phyloP scores from a whole-genome alignment of 2,888 invertebrate species.

The Torymus texanus region DNA sequence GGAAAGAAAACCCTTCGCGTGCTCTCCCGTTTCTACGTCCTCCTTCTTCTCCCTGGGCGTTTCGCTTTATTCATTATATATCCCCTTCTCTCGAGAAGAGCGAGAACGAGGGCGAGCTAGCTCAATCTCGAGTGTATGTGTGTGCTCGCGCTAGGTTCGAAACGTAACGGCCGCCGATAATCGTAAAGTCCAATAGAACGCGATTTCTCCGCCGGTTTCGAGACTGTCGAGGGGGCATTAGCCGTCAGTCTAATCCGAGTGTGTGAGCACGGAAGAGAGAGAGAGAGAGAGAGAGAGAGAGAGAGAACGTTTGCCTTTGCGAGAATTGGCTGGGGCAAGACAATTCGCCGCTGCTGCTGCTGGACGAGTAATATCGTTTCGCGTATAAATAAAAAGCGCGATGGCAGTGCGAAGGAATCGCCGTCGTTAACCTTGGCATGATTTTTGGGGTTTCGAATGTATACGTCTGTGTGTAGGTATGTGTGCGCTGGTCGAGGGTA shows the following conservation, averaged over 20 bases:
- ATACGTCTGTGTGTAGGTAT: too few relatives aligned
- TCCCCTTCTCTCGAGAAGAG: not conserved
- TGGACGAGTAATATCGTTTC: too few relatives aligned
- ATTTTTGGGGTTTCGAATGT: too few relatives aligned
- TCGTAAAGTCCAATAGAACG: constrained; percentile 57
- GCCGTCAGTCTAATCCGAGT: constrained; percentile 40
- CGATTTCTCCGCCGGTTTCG: constrained; percentile 45
- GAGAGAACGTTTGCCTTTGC: too few relatives aligned
- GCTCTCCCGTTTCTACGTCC: constrained; percentile 1
- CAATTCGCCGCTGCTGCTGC: too few relatives aligned
- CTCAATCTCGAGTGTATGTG: not conserved
- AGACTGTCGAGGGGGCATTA: constrained; percentile 41
- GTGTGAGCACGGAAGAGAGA: too few relatives aligned
- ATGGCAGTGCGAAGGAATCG: too few relatives aligned
- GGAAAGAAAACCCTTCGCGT: constrained; percentile 14
- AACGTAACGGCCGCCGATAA: constrained; percentile 56
- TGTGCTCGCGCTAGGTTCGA: constrained; percentile 18
- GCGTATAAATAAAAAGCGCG: too few relatives aligned
- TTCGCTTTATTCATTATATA: constrained; percentile 47
- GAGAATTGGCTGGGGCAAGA: too few relatives aligned
- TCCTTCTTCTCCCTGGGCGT: constrained; percentile 2
- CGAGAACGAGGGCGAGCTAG: not conserved
- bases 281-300: too few relatives aligned
- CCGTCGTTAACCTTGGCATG: too few relatives aligned
- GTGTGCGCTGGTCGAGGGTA: too few relatives aligned